Evolutionary conservation across 2,888 invertebrate genomes (phyloP).

Genomic region (Troides aeacus): DNA sequence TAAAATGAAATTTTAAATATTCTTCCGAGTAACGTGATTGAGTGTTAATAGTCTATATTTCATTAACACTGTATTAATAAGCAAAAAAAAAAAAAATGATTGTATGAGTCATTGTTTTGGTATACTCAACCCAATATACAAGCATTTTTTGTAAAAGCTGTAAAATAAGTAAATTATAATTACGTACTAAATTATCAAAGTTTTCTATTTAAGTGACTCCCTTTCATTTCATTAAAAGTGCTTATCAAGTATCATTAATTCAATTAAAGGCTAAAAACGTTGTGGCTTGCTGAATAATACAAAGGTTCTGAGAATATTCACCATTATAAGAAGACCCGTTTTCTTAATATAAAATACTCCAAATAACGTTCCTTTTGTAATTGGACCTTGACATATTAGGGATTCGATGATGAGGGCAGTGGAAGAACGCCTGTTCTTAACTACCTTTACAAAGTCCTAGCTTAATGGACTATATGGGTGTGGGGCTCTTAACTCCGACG

Average conservation of each 20-base stretch:
- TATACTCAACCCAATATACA: not conserved
- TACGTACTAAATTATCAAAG: no score
- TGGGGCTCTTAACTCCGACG: constrained; percentile 51
- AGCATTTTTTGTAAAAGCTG: no score
- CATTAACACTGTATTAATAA: not conserved
- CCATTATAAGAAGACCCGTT: constrained; percentile 45
- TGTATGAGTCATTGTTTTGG: not conserved
- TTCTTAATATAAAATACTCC: constrained; percentile 16
- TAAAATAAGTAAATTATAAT: no score
- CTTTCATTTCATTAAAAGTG: constrained; percentile 62
- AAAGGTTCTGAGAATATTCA: constrained; percentile 52
- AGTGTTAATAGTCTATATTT: not conserved
- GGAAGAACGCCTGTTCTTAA: constrained; percentile 66
- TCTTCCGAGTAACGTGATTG: not conserved
- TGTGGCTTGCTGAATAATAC: constrained; percentile 69
- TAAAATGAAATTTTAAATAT: not conserved
- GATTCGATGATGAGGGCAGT: constrained; percentile 61
- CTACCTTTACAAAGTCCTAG: constrained; percentile 56
- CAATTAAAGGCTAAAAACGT: constrained; percentile 68
- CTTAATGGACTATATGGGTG: constrained; percentile 70
- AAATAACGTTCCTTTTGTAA: constrained; percentile 28
- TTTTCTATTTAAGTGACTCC: constrained; percentile 5
- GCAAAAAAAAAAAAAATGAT: not conserved
- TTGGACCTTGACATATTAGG: constrained; percentile 58
- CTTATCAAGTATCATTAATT: constrained; percentile 75